Evolutionary conservation across 2,113 vertebrate species (phyloP).

Genomic region (Falcunculus frontatus): DNA sequence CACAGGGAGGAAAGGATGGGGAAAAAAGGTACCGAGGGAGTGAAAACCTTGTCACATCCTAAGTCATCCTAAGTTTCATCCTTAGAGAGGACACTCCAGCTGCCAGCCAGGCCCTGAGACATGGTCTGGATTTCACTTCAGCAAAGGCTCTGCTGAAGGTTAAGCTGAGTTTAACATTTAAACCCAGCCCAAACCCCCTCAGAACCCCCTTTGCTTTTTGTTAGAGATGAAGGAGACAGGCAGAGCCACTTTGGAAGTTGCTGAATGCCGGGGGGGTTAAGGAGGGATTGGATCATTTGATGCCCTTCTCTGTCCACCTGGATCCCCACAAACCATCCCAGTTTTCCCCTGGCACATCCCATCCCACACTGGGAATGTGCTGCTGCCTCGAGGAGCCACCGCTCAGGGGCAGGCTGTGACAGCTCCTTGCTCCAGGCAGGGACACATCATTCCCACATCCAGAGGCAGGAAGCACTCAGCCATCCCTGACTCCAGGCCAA

Average conservation of each 20-base stretch:
- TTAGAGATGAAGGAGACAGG: not conserved
- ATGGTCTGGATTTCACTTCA: not conserved
- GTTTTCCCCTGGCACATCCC: not conserved
- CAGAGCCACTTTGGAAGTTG: not conserved
- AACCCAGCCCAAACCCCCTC: not conserved
- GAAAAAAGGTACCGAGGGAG: not conserved
- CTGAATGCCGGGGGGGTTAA: rapidly evolving
- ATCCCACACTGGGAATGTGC: rapidly evolving
- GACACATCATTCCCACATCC: not conserved
- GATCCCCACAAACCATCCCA: not conserved
- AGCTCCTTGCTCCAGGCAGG: not conserved
- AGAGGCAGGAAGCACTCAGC: not conserved
- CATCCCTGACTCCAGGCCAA: not conserved
- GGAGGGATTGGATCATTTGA: not conserved
- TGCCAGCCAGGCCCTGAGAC: not conserved
- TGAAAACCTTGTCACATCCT: not conserved
- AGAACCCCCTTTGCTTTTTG: not conserved
- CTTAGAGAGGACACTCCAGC: not conserved
- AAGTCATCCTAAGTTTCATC: not conserved
- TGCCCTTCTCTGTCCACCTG: no score
- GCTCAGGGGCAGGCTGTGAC: not conserved
- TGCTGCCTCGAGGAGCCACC: not conserved
- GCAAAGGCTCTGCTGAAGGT: not conserved
- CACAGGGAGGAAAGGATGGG: not conserved
- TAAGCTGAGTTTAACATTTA: not conserved